Evolutionary conservation across 2,113 vertebrate species (phyloP), one percentile per base, ranked within the genome.

Genomic region (Empidonax traillii): DNA sequence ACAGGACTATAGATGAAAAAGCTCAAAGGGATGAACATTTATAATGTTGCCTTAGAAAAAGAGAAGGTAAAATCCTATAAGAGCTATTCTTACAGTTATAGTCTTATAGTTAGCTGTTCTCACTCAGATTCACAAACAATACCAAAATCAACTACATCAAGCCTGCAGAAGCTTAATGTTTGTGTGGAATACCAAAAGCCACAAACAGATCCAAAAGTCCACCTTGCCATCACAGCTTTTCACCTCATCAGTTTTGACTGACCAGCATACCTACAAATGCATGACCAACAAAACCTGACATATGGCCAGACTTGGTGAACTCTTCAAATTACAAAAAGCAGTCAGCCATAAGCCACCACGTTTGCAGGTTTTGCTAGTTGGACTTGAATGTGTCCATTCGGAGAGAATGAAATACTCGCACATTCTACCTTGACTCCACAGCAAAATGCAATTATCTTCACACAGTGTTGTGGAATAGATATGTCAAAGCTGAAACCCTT

Each of bases 321-420:
- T 24, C 37, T 46, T 30, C 35, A 53, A 78, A 75, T 39, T 35
- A 90, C 52, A 81, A 72, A 73, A 55, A 78, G 14, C 52, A 80
- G 61, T 28, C 41, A 67, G 47, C 27, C 56, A 2, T 25, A 68
- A 6, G 2, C 27, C 77, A 85, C 18, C 27, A 63, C 0, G 0
- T 55, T 41, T 68, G 44, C 61, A 84, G 44, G 73, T 94, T 93
- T 68, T 87, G 21, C 49, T 72, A 37, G 14, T 21, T 65, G 43
- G 51, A 59, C 39, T 59, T 63, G 47, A 84, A 78, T 10, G 19
- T 62, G 27, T 59, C 47, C 52, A 4, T 49, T 12, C 18, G 28
- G 16, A 59, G 77, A 14, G 16, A 7, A 71, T 4, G 12, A 86
- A 84, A 78, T 71, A 55, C 11, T 49, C 4, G 1, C 0, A 15